phyloP scores from a whole-genome alignment of 2,797 vertebrate genomes.

The Phrynocephalus forsythii region DNA sequence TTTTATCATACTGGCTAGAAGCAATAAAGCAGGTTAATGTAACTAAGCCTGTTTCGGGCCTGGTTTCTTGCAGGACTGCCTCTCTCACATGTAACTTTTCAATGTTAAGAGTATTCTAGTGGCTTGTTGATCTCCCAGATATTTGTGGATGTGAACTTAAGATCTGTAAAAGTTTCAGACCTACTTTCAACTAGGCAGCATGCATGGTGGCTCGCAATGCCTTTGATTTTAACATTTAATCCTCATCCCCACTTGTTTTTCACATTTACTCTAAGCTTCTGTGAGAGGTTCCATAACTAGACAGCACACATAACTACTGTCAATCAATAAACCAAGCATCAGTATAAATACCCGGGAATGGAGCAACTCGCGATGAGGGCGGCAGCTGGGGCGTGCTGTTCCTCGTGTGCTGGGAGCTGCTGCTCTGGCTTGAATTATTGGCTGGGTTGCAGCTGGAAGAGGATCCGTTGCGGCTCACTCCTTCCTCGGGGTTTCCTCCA shows the following conservation, averaged over 20 bases:
- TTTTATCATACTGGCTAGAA: not conserved
- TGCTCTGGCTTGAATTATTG: constrained; percentile 86
- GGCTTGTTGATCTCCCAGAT: not conserved
- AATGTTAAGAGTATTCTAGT: not conserved
- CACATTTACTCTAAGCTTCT: not conserved
- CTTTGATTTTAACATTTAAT: not conserved
- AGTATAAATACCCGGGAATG: constrained; percentile 70
- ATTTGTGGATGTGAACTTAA: not conserved
- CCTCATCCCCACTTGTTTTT: not conserved
- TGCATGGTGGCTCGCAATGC: not conserved
- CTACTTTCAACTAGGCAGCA: not conserved
- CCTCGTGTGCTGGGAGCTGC: constrained; percentile 83
- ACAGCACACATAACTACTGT: not conserved
- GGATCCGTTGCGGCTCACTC: constrained; percentile 80
- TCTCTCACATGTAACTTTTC: not conserved
- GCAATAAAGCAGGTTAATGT: not conserved
- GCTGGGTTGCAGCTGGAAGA: constrained; percentile 80
- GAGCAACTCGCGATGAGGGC: constrained; percentile 65
- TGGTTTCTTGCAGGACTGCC: not conserved
- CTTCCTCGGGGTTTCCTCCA: constrained; percentile 87
- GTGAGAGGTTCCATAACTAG: not conserved
- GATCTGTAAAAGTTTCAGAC: not conserved
- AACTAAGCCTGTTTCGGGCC: not conserved
- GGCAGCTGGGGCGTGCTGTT: constrained; percentile 72
- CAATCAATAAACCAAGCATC: not conserved